Conservation (phyloP, 2,888 invertebrate species). For the Hypolimnas misippus region DNA sequence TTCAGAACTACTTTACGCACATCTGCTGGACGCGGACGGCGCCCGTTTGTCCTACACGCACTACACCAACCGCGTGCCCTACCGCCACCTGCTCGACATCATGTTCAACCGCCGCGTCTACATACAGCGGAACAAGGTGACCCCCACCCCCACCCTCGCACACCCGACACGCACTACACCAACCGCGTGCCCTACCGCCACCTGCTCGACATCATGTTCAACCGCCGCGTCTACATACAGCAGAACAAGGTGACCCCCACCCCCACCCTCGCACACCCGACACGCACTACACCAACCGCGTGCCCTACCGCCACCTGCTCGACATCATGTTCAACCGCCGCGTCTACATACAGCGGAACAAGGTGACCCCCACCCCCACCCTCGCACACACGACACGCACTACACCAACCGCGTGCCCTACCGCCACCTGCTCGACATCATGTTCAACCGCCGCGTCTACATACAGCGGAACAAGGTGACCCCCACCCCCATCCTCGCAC, state of each 20-base stretch:
- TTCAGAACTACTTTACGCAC: constrained; percentile 91
- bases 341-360: constrained; percentile 89
- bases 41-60: constrained; percentile 92
- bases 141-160: constrained; percentile 83
- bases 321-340: constrained; percentile 93
- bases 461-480: constrained; percentile 88
- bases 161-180: constrained; percentile 93
- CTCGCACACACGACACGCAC: constrained; percentile 91
- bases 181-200: constrained; percentile 89
- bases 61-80: constrained; percentile 90
- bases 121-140: constrained; percentile 88
- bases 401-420: constrained; percentile 91
- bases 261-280: constrained; percentile 90
- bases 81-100: constrained; percentile 89
- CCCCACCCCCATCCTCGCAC: constrained; percentile 85
- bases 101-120: constrained; percentile 91
- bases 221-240: constrained; percentile 91
- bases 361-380: constrained; percentile 82
- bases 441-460: constrained; percentile 91
- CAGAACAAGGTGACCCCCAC: constrained; percentile 83
- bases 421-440: constrained; percentile 89
- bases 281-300: constrained; percentile 91
- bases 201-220: constrained; percentile 91
- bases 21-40: constrained; percentile 91
- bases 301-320: constrained; percentile 88